These are phyloP conservation scores for Megaleporinus macrocephalus DNA, from an alignment of 2,113 vertebrate species.

Conservation along the genomic window DNA sequence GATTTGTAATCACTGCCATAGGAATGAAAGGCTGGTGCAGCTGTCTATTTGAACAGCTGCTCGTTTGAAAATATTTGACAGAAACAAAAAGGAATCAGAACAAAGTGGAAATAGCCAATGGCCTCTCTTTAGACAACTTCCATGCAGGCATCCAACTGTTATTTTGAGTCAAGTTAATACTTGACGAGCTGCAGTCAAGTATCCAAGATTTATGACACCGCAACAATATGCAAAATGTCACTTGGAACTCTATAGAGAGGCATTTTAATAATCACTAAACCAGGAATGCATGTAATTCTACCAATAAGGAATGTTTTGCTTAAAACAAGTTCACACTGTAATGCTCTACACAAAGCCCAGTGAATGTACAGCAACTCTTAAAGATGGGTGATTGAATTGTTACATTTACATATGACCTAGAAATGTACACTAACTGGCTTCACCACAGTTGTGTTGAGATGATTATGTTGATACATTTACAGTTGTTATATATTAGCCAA, in stretches of 20 bases:
- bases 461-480: too few species aligned
- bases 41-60: constrained; percentile 80
- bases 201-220: neutral
- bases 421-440: too few species aligned
- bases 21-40: constrained; percentile 72
- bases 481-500: too few species aligned
- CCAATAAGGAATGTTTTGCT: too few species aligned
- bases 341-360: too few species aligned
- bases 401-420: too few species aligned
- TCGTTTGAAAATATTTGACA: constrained; percentile 65
- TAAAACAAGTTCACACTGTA: too few species aligned
- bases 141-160: constrained; percentile 14
- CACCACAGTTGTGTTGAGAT: too few species aligned
- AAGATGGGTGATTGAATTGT: too few species aligned
- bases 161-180: constrained; percentile 25
- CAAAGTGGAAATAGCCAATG: constrained; percentile 62
- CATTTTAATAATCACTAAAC: neutral
- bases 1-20: constrained; percentile 73
- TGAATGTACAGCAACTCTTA: too few species aligned
- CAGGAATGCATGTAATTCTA: neutral
- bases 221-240: neutral
- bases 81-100: constrained; percentile 58
- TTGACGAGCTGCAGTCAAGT: constrained; percentile 10
- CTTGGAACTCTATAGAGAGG: neutral
- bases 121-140: constrained; percentile 62